phyloP scores from a whole-genome alignment of 64 coral and sea anemone genomes.

The Platygyra sinensis region DNA sequence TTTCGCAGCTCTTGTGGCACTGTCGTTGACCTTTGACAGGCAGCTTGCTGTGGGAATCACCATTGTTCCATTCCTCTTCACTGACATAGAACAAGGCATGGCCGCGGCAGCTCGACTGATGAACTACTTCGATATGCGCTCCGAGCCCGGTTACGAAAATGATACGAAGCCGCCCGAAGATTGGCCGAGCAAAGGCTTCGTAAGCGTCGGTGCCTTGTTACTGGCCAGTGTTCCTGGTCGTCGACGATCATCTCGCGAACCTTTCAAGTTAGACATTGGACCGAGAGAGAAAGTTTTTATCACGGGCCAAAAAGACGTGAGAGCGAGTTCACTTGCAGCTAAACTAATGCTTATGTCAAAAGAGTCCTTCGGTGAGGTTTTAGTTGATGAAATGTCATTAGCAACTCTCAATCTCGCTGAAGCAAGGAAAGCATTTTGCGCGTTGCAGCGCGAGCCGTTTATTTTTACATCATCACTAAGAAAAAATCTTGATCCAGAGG shows the following conservation, averaged over 20 bases:
- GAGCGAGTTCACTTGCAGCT: background rate
- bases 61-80: background rate
- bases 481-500: conserved; percentile 29
- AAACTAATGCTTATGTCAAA: conserved; percentile 14
- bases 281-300: background rate
- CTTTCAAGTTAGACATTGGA: background rate
- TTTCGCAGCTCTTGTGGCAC: conserved; percentile 2
- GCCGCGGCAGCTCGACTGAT: background rate
- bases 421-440: background rate
- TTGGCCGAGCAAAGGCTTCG: conserved; percentile 2
- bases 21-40: conserved; percentile 13
- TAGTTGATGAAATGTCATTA: conserved; percentile 6
- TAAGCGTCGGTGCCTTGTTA: background rate
- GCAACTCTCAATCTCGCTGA: background rate
- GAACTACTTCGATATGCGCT: conserved; percentile 1
- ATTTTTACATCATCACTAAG: conserved; percentile 11
- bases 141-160: conserved; percentile 14
- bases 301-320: background rate
- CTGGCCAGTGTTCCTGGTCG: background rate
- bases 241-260: background rate
- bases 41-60: conserved; percentile 17
- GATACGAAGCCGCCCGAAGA: conserved; percentile 17
- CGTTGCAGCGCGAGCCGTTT: background rate
- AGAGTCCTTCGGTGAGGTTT: background rate
- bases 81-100: background rate